Conservation (phyloP, 2,888 invertebrate species). For the Drosophila rellima region DNA sequence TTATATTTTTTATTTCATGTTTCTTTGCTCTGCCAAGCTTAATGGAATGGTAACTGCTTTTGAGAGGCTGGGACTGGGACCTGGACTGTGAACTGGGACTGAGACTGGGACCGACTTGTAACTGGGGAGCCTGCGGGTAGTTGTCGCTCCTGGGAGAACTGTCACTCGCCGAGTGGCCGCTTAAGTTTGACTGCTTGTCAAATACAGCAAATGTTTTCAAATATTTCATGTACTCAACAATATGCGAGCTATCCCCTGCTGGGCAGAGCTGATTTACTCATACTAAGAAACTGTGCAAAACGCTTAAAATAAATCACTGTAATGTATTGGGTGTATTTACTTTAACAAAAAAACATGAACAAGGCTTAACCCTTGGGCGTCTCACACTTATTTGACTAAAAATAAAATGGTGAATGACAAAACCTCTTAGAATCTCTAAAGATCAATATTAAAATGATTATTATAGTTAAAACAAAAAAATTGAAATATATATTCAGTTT, state of each 20-base stretch:
- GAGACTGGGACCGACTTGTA: constrained; percentile 16
- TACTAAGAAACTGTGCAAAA: constrained; percentile 28
- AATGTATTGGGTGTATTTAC: constrained; percentile 64
- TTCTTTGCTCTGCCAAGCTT: constrained; percentile 48
- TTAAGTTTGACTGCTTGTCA: constrained; percentile 80
- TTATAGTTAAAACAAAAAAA: background rate
- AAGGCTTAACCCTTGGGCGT: constrained; percentile 36
- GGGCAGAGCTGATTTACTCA: constrained; percentile 37
- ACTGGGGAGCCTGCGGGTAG: constrained; percentile 23
- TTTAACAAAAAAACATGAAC: constrained; percentile 39
- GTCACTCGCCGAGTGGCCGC: constrained; percentile 76
- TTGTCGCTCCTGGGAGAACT: constrained; percentile 51
- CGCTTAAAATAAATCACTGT: constrained; percentile 72
- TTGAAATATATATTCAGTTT: background rate
- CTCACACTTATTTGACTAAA: constrained; percentile 3
- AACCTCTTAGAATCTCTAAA: background rate
- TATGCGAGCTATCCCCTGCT: constrained; percentile 42
- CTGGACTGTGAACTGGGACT: background rate
- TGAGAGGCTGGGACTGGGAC: constrained; percentile 23
- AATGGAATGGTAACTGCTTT: constrained; percentile 61
- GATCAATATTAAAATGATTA: background rate
- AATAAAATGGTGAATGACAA: background rate
- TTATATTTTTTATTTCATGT: constrained; percentile 50
- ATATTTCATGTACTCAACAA: constrained; percentile 78
- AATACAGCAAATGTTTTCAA: constrained; percentile 79